These are phyloP conservation scores for Allophyes oxyacanthae DNA, from an alignment of 2,888 invertebrate species.

Conservation along the genomic window DNA sequence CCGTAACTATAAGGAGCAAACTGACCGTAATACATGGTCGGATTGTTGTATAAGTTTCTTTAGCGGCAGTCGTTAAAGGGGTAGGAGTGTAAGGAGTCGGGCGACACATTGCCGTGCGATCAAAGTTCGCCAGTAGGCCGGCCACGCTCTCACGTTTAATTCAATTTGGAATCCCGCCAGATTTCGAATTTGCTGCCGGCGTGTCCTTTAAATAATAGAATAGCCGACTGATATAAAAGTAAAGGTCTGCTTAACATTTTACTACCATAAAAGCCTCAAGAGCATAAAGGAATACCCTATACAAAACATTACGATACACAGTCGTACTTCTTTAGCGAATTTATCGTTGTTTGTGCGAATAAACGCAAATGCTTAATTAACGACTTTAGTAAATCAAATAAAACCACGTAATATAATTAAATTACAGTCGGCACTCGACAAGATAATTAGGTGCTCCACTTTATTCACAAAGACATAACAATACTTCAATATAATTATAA, in stretches of 20 bases:
- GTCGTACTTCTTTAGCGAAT: conserved; percentile 21
- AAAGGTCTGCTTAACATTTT: conserved; percentile 70
- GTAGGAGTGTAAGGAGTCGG: conserved; percentile 40
- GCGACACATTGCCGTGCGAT: conserved; percentile 74
- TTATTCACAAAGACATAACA: conserved; percentile 22
- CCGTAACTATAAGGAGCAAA: conserved; percentile 20
- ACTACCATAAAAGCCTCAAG: conserved; percentile 60
- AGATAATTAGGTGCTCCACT: conserved; percentile 35
- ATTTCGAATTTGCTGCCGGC: conserved; percentile 82
- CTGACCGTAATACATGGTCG: conserved; percentile 27
- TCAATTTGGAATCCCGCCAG: conserved; percentile 86
- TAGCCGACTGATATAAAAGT: conserved; percentile 73
- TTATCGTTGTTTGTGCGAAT: conserved; percentile 32
- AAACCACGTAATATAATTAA: conserved; percentile 30
- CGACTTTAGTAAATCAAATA: no score
- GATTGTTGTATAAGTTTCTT: conserved; percentile 43
- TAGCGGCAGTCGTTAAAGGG: conserved; percentile 54
- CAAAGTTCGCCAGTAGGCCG: conserved; percentile 75
- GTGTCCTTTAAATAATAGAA: conserved; percentile 85
- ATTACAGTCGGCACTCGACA: conserved; percentile 25
- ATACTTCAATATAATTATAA: no score
- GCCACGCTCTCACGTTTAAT: conserved; percentile 80
- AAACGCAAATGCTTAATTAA: conserved; percentile 36
- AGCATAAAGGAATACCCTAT: conserved; percentile 48
- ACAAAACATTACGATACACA: conserved; percentile 39